phyloP scores from a whole-genome alignment of 2,797 vertebrate species.

The Eulemur albifrons region DNA sequence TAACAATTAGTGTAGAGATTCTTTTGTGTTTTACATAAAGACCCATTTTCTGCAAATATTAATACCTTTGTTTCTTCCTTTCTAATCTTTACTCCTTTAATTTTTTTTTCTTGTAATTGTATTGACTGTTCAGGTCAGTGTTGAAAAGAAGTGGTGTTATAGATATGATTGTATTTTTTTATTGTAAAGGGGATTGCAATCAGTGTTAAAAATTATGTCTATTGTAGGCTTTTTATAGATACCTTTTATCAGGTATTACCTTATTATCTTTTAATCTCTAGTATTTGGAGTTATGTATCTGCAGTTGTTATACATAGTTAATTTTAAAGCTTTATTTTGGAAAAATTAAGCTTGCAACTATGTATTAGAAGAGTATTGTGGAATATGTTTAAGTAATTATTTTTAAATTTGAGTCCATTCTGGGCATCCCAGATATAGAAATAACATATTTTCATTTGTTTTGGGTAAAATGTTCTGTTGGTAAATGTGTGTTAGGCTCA shows the following conservation, averaged over 20 bases:
- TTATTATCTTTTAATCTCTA: not conserved
- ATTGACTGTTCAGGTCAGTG: not conserved
- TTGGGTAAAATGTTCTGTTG: not conserved
- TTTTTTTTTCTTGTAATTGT: not conserved
- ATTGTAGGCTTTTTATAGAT: not conserved
- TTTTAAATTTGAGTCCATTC: not conserved
- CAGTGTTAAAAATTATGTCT: not conserved
- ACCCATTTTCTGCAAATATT: not conserved
- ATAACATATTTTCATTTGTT: not conserved
- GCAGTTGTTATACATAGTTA: not conserved
- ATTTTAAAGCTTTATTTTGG: not conserved
- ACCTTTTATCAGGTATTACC: not conserved
- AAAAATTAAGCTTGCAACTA: not conserved
- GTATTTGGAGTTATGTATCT: not conserved
- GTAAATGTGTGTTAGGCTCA: not conserved
- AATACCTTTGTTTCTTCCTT: not conserved
- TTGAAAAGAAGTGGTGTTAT: not conserved
- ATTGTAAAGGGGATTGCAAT: not conserved
- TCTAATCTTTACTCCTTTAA: not conserved
- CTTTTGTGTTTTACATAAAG: not conserved
- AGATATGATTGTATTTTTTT: not conserved
- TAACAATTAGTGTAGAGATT: not conserved
- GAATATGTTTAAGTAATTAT: not conserved
- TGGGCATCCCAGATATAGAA: not conserved
- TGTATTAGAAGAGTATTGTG: not conserved